phyloP scores from a whole-genome alignment of 2,113 vertebrate species.

The Cnemophilus loriae region DNA sequence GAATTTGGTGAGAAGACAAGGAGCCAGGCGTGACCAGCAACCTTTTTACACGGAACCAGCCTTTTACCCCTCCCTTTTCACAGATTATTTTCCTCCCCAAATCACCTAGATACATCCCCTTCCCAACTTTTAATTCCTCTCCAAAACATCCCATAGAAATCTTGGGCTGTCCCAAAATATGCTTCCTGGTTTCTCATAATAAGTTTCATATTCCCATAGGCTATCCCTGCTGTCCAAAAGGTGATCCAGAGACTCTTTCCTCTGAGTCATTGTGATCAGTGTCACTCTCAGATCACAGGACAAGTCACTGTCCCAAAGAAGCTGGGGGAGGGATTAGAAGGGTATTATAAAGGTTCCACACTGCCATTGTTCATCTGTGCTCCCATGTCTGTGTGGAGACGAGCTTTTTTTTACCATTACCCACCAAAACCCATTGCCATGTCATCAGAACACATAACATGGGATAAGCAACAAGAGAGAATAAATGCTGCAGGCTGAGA shows the following conservation, averaged over 20 bases:
- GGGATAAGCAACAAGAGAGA: not conserved
- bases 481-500: constrained; percentile 8
- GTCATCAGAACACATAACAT: constrained; percentile 12
- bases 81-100: not conserved
- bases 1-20: not conserved
- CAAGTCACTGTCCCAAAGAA: not conserved
- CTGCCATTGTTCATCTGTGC: not conserved
- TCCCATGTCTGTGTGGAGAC: not conserved
- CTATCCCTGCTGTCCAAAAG: not conserved
- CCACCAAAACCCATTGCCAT: not conserved
- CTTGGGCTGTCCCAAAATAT: not conserved
- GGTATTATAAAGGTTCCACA: not conserved
- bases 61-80: not conserved
- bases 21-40: not conserved
- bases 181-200: not conserved
- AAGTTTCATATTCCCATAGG: not conserved
- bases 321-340: not conserved
- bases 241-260: not conserved
- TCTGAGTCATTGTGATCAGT: not conserved
- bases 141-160: not conserved
- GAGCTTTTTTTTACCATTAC: not conserved
- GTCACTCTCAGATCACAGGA: not conserved
- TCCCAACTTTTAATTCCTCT: not conserved
- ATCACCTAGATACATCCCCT: not conserved
- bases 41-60: not conserved